These are phyloP conservation scores for Colletes latitarsis DNA, from an alignment of 1,140 invertebrate species.

Conservation along the genomic window DNA sequence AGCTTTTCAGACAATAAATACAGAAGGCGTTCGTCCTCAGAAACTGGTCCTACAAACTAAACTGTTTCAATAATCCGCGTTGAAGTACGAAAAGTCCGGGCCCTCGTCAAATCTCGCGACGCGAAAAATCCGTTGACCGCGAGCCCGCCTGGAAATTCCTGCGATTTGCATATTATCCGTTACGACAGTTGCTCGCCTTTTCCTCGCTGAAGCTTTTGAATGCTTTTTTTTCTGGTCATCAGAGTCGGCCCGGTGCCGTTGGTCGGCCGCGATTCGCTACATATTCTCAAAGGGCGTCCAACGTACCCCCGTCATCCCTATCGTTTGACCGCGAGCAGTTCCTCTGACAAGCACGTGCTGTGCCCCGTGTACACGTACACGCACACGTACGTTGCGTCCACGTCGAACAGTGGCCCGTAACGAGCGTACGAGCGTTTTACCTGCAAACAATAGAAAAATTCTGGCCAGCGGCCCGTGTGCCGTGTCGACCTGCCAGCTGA, in stretches of 20 bases:
- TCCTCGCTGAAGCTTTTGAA: constrained; percentile 51
- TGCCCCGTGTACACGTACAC: background rate
- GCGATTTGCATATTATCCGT: constrained; percentile 71
- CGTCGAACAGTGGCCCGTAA: constrained; percentile 64
- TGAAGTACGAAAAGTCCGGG: background rate
- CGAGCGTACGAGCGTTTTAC: constrained; percentile 65
- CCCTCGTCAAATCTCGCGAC: background rate
- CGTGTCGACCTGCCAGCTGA: constrained; percentile 68
- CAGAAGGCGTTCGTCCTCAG: too few species aligned
- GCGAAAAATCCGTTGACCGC: constrained; percentile 54
- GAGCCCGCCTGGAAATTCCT: constrained; percentile 44
- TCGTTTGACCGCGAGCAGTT: constrained; percentile 58
- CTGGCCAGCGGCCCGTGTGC: constrained; percentile 47
- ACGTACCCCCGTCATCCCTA: constrained; percentile 48
- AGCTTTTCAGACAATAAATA: too few species aligned
- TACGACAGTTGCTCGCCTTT: constrained; percentile 63
- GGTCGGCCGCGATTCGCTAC: constrained; percentile 66
- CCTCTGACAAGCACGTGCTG: constrained; percentile 29
- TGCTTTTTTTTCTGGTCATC: constrained; percentile 52
- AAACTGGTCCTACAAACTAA: too few species aligned
- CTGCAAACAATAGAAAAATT: constrained; percentile 65
- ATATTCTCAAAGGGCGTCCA: constrained; percentile 66
- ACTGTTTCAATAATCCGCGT: too few species aligned
- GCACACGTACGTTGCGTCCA: constrained; percentile 18
- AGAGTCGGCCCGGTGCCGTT: constrained; percentile 58